Conservation (phyloP, 2,888 invertebrate genomes). For the Stegana nigrithorax region DNA sequence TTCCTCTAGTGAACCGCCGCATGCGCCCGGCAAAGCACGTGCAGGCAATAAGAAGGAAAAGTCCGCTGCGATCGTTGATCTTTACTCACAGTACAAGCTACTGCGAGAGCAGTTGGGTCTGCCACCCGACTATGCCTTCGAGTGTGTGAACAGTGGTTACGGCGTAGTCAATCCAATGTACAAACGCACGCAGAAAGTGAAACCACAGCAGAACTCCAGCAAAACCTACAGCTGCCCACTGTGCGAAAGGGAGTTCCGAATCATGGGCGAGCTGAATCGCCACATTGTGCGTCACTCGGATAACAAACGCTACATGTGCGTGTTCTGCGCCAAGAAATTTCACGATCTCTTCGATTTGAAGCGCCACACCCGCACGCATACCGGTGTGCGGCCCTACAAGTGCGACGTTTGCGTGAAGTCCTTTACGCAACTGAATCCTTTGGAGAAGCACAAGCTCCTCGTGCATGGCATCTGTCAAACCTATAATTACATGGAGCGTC, state of each 20-base stretch:
- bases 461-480: conserved; percentile 95
- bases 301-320: conserved; percentile 96
- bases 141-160: conserved; percentile 81
- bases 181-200: too few relatives aligned
- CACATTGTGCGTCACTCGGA: conserved; percentile 99
- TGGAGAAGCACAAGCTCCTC: conserved; percentile 96
- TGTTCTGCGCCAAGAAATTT: conserved; percentile 99
- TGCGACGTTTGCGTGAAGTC: conserved; percentile 97
- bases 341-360: conserved; percentile 99
- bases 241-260: conserved; percentile 91
- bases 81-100: too few relatives aligned
- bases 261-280: conserved; percentile 94
- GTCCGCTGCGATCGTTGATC: too few relatives aligned
- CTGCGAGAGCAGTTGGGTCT: conserved; percentile 87
- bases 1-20: too few relatives aligned
- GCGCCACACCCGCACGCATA: conserved; percentile 97
- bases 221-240: conserved; percentile 84
- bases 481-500: conserved; percentile 95
- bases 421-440: conserved; percentile 96
- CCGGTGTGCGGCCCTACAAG: conserved; percentile 97
- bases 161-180: conserved; percentile 33
- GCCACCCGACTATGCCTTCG: conserved; percentile 85
- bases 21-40: too few relatives aligned
- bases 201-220: conserved; percentile 72
- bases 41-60: too few relatives aligned